Evolutionary conservation across 2,888 invertebrate genomes (phyloP).

Genomic region (Asteroscopus sphinx): DNA sequence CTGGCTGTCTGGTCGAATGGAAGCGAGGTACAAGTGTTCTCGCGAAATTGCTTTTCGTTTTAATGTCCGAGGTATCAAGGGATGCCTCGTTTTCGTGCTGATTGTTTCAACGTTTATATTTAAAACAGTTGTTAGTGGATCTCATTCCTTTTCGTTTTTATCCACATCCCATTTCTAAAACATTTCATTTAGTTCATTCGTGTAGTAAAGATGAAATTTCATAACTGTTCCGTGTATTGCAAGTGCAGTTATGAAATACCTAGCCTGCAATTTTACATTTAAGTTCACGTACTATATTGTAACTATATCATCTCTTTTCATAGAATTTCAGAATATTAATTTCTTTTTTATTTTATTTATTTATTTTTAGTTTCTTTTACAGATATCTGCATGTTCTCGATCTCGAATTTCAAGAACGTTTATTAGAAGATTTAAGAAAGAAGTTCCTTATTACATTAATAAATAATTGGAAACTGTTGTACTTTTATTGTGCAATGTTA

Average conservation of each 20-base stretch:
- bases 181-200: conserved; percentile 42
- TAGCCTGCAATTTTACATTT: background rate
- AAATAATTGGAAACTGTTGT: background rate
- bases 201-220: conserved; percentile 2
- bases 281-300: background rate
- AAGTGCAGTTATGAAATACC: conserved; percentile 5
- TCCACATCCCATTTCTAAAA: conserved; percentile 29
- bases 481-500: conserved; percentile 27
- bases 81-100: conserved; percentile 69
- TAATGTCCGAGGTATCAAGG: conserved; percentile 76
- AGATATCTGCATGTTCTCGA: conserved; percentile 39
- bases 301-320: background rate
- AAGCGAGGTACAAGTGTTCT: conserved; percentile 77
- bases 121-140: conserved; percentile 62
- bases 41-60: conserved; percentile 82
- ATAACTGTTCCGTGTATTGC: background rate
- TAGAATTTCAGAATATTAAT: background rate
- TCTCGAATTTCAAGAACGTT: conserved; percentile 26
- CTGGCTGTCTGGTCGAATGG: conserved; percentile 75
- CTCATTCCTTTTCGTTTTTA: conserved; percentile 48
- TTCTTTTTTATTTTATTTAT: conserved; percentile 15
- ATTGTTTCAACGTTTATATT: conserved; percentile 65
- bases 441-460: conserved; percentile 2
- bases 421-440: background rate
- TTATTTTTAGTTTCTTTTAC: conserved; percentile 42